These are phyloP conservation scores for Charaxes varanes DNA, from an alignment of 1,140 invertebrate species.

Conservation along the genomic window DNA sequence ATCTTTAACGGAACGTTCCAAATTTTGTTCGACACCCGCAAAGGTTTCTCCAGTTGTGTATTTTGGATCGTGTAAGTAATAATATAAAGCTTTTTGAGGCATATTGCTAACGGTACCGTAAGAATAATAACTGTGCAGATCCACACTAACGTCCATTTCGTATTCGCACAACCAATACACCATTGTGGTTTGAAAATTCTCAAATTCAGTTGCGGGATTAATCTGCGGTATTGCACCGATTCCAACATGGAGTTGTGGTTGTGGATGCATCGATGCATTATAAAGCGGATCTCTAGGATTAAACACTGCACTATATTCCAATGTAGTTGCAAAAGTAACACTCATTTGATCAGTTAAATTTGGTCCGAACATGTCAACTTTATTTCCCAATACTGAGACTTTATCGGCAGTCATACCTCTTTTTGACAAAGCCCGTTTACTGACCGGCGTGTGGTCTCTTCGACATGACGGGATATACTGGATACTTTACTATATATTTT, in stretches of 20 bases:
- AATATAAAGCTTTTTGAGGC: constrained; percentile 3
- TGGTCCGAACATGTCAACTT: not conserved
- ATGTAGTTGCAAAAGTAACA: not conserved
- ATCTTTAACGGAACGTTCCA: not conserved
- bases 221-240: constrained; percentile 1
- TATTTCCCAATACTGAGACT: not conserved
- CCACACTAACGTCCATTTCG: not conserved
- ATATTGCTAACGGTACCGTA: constrained; percentile 1
- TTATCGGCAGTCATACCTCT: too few species aligned
- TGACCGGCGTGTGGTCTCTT: constrained; percentile 3
- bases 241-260: not conserved
- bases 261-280: constrained; percentile 1
- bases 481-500: not conserved
- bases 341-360: not conserved
- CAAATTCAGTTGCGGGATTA: constrained; percentile 3
- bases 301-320: constrained; percentile 1
- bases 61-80: constrained; percentile 1
- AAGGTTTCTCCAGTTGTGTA: not conserved
- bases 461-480: constrained; percentile 4
- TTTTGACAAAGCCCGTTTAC: too few species aligned
- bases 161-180: constrained; percentile 3
- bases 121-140: constrained; percentile 1
- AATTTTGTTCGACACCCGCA: not conserved
- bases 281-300: not conserved
- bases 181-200: constrained; percentile 1